Base-by-base conservation (phyloP, 2,113 vertebrate species). In the Campylomormyrus tamandua region DNA sequence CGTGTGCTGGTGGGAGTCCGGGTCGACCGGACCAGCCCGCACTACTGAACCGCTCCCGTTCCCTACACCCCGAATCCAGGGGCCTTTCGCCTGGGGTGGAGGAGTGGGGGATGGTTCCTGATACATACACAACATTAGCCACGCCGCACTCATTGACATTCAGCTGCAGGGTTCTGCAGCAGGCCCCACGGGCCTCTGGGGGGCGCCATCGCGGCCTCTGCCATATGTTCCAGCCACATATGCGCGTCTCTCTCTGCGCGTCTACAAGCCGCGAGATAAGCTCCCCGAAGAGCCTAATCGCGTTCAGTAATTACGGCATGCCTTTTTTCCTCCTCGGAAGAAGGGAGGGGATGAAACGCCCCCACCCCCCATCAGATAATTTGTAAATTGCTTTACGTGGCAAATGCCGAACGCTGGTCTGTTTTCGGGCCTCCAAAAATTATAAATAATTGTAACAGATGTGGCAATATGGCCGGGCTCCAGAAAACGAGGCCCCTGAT, bases 391-490 rank as follows among this genome's bases (percentile, higher is more conserved):
- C 97, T 99, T 98, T 98, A 98, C 97, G 97, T 97, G 97, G 97
- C 93, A 97, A 97, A 97, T 98, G 97, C 98, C 95, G 97, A 98
- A 98, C 96, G 96, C 96, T 70, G 95, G 97, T 97, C 97, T 95
- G 96, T 98, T 97, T 96, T 97, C 96, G 97, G 97, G 97, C 97
- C 97, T 97, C 62, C 27, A 13, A 70, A 99, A 99, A 99, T 99
- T 98, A 99, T 99, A 99, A 99, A 99, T 99, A 99, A 99, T 99
- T 99, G 98, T 99, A 99, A 98, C 98, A 99, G 98, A 99, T 99
- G 98, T 97, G 97, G 97, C 98, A 99, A 98, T 99, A 99, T 99
- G 98, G 98, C 98, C 96, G 96, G 97, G 96, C 97, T 99, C 98
- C 98, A 99, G 97, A 97, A 98, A 98, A 99, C 96, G 98, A 99